These are phyloP conservation scores for Neosilurus mollespiculum DNA, from an alignment of 2,797 vertebrate species.

Conservation along the genomic window DNA sequence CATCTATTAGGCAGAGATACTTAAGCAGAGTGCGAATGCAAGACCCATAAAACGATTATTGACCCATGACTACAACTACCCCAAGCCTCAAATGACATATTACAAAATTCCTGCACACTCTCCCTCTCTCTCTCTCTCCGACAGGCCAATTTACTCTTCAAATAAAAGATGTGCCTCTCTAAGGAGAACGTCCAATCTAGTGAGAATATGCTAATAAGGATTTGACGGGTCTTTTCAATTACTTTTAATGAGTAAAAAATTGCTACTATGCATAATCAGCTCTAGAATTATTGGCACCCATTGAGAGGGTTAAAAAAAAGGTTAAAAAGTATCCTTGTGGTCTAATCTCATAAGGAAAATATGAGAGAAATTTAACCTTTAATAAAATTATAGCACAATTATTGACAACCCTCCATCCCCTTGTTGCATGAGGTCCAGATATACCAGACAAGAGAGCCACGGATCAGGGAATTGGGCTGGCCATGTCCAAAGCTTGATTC, in stretches of 20 bases:
- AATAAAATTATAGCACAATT: background rate
- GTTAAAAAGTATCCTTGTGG: background rate
- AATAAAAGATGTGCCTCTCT: slow-evolving; percentile 10
- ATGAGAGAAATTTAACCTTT: background rate
- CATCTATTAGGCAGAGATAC: background rate
- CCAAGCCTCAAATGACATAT: slow-evolving; percentile 34
- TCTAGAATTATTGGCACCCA: background rate
- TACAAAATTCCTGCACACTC: background rate
- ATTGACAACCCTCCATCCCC: background rate
- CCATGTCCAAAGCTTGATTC: background rate
- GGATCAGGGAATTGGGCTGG: background rate
- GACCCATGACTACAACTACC: slow-evolving; percentile 20
- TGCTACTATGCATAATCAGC: background rate
- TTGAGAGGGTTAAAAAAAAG: background rate
- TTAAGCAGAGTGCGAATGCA: slow-evolving; percentile 4
- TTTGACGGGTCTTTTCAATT: slow-evolving; percentile 7
- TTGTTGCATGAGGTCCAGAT: background rate
- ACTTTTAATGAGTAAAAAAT: background rate
- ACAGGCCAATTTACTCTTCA: slow-evolving; percentile 25
- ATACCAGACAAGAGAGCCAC: background rate
- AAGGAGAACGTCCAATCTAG: slow-evolving; percentile 11
- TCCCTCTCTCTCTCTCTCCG: too few species aligned
- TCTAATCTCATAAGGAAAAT: background rate
- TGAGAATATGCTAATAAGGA: slow-evolving; percentile 18
- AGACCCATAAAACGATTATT: slow-evolving; percentile 28